Evolutionary conservation across 2,797 vertebrate species (phyloP), one percentile per base, ranked within the genome.

Genomic region (Enteromius mattozi): DNA sequence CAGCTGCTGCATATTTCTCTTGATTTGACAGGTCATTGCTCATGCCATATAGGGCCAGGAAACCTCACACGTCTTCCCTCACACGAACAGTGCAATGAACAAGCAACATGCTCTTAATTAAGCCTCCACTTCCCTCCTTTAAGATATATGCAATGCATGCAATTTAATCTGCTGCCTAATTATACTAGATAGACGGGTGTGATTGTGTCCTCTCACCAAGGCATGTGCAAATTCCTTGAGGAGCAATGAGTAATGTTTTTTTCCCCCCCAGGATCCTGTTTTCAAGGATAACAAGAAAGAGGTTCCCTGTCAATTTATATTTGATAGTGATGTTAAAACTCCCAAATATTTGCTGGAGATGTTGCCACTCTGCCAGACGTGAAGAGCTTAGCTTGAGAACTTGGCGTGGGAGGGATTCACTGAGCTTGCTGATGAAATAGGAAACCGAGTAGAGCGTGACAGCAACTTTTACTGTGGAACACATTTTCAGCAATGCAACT

Each of bases 21-120:
- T 27, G 37, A 51, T 77, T 75, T 85, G 83, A 86, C 82, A 74
- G 78, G 76, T 75, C 77, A 81, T 88, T 77, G 70, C 78, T 86
- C 78, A 87, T 86, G 83, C 76, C 51, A 56, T 42, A 40, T 56
- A 33, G 13, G 79, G 30, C 47, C 75, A 51, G 75, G 24, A 85
- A 82, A 81, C 78, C 66, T 66, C 66, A 75, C 71, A 76, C 68
- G 40, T 85, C 30, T 49, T 68, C 63, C 24, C 69, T 51, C 79
- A 88, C 27, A 49, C 24, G 21, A 81, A 83, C 82, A 79, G 40
- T 24, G 56, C n/a, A 71, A 70, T n/a, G 40, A 37, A 56, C 5
- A 51, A 82, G 56, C 21, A 82, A 71, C 19, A 21, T 27, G 24
- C 51, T 6, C 69, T 35, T 37, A 33, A 80, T 42, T 40, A 40